Evolutionary conservation across 2,797 vertebrate genomes (phyloP), one percentile per base, ranked within the genome.

Genomic region (Staurois parvus): DNA sequence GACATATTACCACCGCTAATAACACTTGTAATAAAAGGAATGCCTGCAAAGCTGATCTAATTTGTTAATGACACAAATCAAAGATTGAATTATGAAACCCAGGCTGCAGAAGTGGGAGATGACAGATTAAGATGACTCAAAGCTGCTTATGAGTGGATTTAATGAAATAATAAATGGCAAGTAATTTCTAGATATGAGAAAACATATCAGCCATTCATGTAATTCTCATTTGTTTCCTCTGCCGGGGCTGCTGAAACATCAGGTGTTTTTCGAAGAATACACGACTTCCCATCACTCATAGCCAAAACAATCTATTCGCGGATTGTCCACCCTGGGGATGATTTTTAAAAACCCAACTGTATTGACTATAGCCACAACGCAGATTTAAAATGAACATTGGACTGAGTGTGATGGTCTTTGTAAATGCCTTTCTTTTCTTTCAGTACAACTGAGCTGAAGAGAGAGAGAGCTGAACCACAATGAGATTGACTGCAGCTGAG

Each of bases 11-110:
- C 13, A 29, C 29, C 42, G 15, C 19, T 66, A 66, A 67, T 80
- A 79, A 66, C 62, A 45, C 70, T 34, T 67, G 59, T 29, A 70
- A 72, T 74, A 34, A 69, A 37, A 81, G 40, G 40, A 76, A 81
- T 32, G 26, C 64, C 66, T 62, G 26, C 42, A 76, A 76, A 76
- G 74, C 9, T 81, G 26, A 81, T 82, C 72, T 76, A 72, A 86
- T 86, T 86, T 82, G 79, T 81, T 77, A 82, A 76, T 86, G 66
- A 85, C 72, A 85, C 45, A 59, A 56, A 81, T 75, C 15, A 64
- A 7, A 66, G 37, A 82, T 64, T 72, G 26, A 66, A 76, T 72
- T 48, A 70, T 76, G 37, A 70, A 52, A 76, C 52, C 29, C 29
- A 13, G 37, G 26, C 29, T 76, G 28, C 45, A 81, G 67, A 72